Base-by-base conservation (phyloP, 2,113 vertebrate genomes). In the Corynorhinus townsendii region DNA sequence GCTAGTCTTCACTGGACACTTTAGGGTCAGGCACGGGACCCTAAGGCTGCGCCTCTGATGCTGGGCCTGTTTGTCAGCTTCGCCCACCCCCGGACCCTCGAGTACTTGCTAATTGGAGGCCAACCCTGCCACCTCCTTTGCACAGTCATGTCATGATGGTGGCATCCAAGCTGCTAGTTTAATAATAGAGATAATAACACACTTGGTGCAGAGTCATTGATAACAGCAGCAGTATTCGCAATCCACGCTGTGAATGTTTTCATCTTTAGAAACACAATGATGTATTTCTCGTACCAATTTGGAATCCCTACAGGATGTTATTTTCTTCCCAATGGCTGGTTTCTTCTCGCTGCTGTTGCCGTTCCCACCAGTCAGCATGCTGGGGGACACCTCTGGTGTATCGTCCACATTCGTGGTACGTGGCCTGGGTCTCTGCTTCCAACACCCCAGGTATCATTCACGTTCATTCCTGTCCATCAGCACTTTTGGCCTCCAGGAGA, bases 171-270 rank as follows among this genome's bases (percentile, higher is more conserved):
- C 95, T 83, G 93, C 93, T 96, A 72, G 91, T 95, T 97, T 97
- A 94, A 96, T 94, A 91, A 97, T 96, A 93, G 79, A 89, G 96
- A 96, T 95, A 93, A 96, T 93, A 93, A 84, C 83, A 96, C 59
- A 76, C 80, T 89, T 89, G 35, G 66, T 84, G 40, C 45, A 38
- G 91, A 94, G 64, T 69, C 95, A 69, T 69, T 38, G 89, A 89
- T 89, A 93, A 94, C 83, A 89, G 96, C 93, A 59, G 94, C n/a
- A n/a, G 10, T 68, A 80, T 89, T 96, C 91, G n/a, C 80, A 86
- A 91, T 88, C 83, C 91, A 84, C 1, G 30, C 95, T 80, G 89
- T 68, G 86, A 76, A 11, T 72, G 71, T 89, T 96, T 95, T 93
- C 95, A 35, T 86, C 83, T 52, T 89, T 40, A 40, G 79, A 76